Conservation (phyloP, 1,140 invertebrate species). For the Drosophila bipectinata region DNA sequence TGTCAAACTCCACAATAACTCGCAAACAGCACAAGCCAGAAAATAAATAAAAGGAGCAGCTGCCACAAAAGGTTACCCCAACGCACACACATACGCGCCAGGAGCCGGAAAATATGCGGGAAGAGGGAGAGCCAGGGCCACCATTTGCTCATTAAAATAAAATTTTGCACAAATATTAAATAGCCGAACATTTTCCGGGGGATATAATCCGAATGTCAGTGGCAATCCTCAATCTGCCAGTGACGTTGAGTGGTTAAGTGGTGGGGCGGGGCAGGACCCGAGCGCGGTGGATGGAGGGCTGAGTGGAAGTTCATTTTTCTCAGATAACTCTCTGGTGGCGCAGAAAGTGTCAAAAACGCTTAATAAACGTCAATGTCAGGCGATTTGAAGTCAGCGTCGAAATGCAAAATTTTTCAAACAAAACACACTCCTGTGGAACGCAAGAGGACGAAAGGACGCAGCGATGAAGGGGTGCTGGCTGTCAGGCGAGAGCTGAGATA, state of each 20-base stretch:
- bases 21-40: slow-evolving; percentile 26
- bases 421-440: slow-evolving; percentile 59
- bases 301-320: slow-evolving; percentile 51
- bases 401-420: slow-evolving; percentile 69
- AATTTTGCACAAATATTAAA: slow-evolving; percentile 76
- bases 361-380: slow-evolving; percentile 82
- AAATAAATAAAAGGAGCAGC: slow-evolving; percentile 44
- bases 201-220: slow-evolving; percentile 40
- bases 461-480: neutral
- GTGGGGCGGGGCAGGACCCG: slow-evolving; percentile 8
- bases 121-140: slow-evolving; percentile 21
- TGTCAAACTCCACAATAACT: slow-evolving; percentile 64
- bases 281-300: neutral
- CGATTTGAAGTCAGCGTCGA: slow-evolving; percentile 67
- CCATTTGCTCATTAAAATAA: slow-evolving; percentile 75
- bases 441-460: neutral
- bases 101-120: slow-evolving; percentile 16
- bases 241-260: slow-evolving; percentile 79
- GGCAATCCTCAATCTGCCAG: slow-evolving; percentile 58
- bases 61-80: slow-evolving; percentile 38
- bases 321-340: slow-evolving; percentile 62
- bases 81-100: neutral
- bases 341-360: slow-evolving; percentile 79
- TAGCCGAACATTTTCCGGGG: slow-evolving; percentile 58
- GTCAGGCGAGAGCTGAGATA: slow-evolving; percentile 24